These are phyloP conservation scores for Formica selysi DNA, from an alignment of 1,140 invertebrate genomes.

Conservation along the genomic window DNA sequence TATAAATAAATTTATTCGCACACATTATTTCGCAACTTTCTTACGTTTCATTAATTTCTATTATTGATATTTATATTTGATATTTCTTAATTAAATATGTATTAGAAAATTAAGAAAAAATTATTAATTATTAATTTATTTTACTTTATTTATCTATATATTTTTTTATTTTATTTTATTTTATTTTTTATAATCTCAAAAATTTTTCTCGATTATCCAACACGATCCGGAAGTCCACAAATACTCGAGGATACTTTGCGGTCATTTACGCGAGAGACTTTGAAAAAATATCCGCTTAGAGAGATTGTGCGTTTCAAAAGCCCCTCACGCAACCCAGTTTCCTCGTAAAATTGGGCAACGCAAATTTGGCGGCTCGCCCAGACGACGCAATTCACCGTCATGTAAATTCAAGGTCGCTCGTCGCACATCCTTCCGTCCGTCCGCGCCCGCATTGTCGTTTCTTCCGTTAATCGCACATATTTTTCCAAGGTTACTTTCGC, in stretches of 20 bases:
- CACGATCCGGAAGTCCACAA: constrained; percentile 45
- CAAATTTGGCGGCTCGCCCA: constrained; percentile 61
- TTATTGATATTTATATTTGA: no score
- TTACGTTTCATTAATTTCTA: neutral
- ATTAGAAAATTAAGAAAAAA: no score
- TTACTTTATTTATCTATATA: no score
- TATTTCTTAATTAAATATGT: neutral
- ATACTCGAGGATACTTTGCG: neutral
- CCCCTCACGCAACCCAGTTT: constrained; percentile 20
- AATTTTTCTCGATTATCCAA: constrained; percentile 17
- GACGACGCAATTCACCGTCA: constrained; percentile 53
- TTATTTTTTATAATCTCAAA: neutral
- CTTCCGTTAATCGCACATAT: neutral
- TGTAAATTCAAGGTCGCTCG: constrained; percentile 50
- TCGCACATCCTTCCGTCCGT: constrained; percentile 24
- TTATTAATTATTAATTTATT: no score
- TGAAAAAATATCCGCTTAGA: constrained; percentile 14
- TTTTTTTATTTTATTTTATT: no score
- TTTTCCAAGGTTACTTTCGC: neutral
- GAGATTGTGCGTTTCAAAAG: neutral
- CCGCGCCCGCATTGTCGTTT: constrained; percentile 21
- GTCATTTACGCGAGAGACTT: constrained; percentile 16
- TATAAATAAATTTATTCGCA: no score
- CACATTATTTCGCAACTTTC: no score
- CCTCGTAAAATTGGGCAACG: constrained; percentile 70